Evolutionary conservation across 2,888 invertebrate species (phyloP).

Genomic region (Hipparchia sbordonii): DNA sequence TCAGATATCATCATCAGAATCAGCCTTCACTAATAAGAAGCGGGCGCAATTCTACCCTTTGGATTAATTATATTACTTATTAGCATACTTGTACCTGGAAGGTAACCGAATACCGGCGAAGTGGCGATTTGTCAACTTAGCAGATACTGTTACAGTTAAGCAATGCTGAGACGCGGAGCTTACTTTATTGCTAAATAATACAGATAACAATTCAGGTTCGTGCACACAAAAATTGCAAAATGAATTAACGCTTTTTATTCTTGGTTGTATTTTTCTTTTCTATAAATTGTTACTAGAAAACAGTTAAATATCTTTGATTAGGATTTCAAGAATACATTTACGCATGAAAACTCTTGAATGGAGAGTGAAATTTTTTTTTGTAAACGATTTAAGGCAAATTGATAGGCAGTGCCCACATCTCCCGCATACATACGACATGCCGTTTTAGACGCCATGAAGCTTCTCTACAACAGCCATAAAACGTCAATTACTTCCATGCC

Average conservation of each 20-base stretch:
- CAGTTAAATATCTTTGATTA: too few species aligned
- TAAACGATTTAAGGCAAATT: too few species aligned
- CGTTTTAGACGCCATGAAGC: too few species aligned
- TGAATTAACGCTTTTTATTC: neutral
- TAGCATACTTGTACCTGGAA: constrained; percentile 42
- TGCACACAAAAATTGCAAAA: neutral
- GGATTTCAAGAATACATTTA: too few species aligned
- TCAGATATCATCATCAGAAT: constrained; percentile 35
- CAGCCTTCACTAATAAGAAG: constrained; percentile 35
- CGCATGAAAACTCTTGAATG: too few species aligned
- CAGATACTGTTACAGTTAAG: constrained; percentile 43
- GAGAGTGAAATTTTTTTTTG: too few species aligned
- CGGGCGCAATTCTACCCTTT: constrained; percentile 39
- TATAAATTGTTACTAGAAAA: neutral
- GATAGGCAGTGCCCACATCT: too few species aligned
- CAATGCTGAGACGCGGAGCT: constrained; percentile 14
- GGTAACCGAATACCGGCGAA: constrained; percentile 47
- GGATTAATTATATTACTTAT: constrained; percentile 40
- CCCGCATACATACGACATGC: too few species aligned
- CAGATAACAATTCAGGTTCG: neutral
- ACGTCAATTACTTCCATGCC: too few species aligned
- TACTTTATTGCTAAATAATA: neutral
- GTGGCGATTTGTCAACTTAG: constrained; percentile 56
- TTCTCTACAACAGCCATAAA: too few species aligned
- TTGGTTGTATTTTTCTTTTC: neutral